Evolutionary conservation across 2,888 invertebrate species (phyloP).

Genomic region (Podotricha telesiphe): DNA sequence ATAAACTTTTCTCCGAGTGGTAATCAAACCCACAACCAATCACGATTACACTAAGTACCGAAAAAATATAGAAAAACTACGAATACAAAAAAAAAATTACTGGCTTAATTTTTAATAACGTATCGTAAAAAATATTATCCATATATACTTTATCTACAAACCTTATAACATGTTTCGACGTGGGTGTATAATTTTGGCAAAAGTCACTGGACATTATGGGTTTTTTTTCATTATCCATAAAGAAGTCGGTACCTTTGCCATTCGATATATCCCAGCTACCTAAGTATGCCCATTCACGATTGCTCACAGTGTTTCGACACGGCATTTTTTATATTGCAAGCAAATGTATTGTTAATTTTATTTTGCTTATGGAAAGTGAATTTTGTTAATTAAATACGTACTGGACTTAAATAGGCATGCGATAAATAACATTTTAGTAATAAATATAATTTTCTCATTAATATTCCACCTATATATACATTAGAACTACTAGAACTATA

Average conservation of each 20-base stretch:
- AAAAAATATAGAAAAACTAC: too few relatives aligned
- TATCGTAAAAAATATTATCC: too few relatives aligned
- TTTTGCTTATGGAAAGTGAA: conserved; percentile 1
- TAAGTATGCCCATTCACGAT: conserved; percentile 18
- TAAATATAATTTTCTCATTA: too few relatives aligned
- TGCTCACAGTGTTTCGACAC: conserved; percentile 17
- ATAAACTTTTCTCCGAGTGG: too few relatives aligned
- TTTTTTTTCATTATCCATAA: conserved; percentile 9
- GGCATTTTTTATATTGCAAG: neutral
- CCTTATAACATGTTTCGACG: neutral
- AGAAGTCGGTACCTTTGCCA: conserved; percentile 21
- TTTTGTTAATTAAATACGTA: neutral
- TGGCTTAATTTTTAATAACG: too few relatives aligned
- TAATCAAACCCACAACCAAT: too few relatives aligned
- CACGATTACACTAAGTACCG: too few relatives aligned
- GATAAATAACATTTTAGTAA: neutral
- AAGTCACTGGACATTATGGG: neutral
- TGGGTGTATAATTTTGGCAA: conserved; percentile 12
- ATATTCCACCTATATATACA: too few relatives aligned
- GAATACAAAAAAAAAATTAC: too few relatives aligned
- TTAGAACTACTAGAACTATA: too few relatives aligned
- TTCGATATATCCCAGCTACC: conserved; percentile 23
- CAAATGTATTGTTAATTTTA: conserved; percentile 10
- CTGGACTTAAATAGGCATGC: neutral
- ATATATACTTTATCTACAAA: too few relatives aligned